These are phyloP conservation scores for Notolepis coatsorum DNA, from an alignment of 2,797 vertebrate species.

Conservation along the genomic window DNA sequence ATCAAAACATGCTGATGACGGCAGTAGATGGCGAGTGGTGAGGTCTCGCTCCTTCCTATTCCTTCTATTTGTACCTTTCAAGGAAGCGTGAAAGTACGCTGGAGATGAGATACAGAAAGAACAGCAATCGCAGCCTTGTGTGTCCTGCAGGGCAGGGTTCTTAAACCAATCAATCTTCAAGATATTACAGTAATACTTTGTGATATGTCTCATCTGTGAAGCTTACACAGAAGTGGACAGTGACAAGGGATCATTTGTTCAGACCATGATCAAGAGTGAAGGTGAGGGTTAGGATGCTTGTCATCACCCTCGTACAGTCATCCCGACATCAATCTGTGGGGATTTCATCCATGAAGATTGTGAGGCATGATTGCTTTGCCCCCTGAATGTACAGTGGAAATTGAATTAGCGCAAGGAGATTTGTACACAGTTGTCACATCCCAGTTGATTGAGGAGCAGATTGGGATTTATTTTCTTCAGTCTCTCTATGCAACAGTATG, in stretches of 20 bases:
- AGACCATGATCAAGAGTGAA: not conserved
- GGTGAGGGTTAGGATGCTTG: constrained; percentile 16
- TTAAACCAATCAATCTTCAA: constrained; percentile 16
- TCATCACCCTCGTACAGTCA: constrained; percentile 4
- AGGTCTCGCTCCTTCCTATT: too few relatives aligned
- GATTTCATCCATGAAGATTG: constrained; percentile 30
- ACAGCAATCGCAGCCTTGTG: not conserved
- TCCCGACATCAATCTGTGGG: constrained; percentile 3
- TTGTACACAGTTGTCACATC: constrained; percentile 42
- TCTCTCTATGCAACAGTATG: constrained; percentile 13
- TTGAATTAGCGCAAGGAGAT: constrained; percentile 38
- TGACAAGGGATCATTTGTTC: constrained; percentile 5
- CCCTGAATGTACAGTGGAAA: constrained; percentile 41
- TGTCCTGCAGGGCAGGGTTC: constrained; percentile 11
- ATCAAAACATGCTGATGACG: too few relatives aligned
- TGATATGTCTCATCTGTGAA: constrained; percentile 1
- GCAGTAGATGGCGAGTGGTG: too few relatives aligned
- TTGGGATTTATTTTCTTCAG: not conserved
- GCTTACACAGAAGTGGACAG: constrained; percentile 1
- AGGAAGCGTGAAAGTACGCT: not conserved
- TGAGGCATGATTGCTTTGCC: constrained; percentile 37
- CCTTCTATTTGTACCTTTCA: not conserved
- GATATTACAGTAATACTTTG: constrained; percentile 11
- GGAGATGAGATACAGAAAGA: constrained; percentile 4
- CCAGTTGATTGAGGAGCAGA: constrained; percentile 14